Base-by-base conservation (phyloP, 2,888 invertebrate genomes). In the Zeuzera pyrina region DNA sequence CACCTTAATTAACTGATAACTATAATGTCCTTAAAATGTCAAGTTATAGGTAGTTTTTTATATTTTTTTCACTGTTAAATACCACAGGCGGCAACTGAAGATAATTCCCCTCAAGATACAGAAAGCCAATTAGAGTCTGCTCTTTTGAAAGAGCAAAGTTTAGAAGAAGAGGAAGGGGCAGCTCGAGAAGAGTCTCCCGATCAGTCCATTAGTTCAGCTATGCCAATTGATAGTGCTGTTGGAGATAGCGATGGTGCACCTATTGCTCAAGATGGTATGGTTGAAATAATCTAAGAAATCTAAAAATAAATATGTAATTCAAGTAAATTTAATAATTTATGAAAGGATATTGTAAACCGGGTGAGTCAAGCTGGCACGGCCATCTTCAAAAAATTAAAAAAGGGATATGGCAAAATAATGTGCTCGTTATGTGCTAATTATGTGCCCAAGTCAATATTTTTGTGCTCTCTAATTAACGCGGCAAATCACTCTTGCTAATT, bases 141-240 rank as follows among this genome's bases (percentile, higher is more conserved):
- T n/a, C 41, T 71, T 31, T 43, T 71, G 39, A 81, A 81, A 42
- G 78, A 76, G 32, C 55, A 62, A 25, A 56, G 59, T 11, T 38
- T 70, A 27, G 74, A 73, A 14, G 76, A 71, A 7, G 52, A 49
- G 11, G 74, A 72, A 35, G 68, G 61, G 5, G 53, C 52, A 2
- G 66, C 58, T n/a, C 71, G 77, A 12, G 84, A 83, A 41, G 84
- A 78, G 42, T 84, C 81, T 12, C 84, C 84, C 0, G 84, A 84
- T 40, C 84, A 84, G 50, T 83, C 83, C 1, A 79, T 79, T 34
- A 84, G 79, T 44, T 84, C 84, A 0, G 83, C 79, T 0, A 69
- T 78, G 65, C 83, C 81, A 1, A 71, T 73, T 29, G 71, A 71
- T 30, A 69, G 71, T 46, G 69, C 64, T 11, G 65, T 64, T 2